Evolutionary conservation across 2,888 invertebrate genomes (phyloP).

Genomic region (Hirtodrosophila trivittata): DNA sequence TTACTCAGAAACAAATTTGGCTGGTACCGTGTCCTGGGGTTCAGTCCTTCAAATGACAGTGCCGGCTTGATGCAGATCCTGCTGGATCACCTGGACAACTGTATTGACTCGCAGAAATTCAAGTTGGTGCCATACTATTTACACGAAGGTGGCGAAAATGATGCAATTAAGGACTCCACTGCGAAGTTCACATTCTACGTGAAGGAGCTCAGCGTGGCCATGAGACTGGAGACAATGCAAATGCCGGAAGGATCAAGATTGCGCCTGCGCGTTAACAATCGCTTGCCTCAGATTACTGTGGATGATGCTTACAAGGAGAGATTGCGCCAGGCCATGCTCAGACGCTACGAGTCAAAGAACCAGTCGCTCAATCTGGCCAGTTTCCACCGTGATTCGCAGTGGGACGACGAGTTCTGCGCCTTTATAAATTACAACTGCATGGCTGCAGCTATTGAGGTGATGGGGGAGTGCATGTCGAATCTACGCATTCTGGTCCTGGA

Average conservation of each 20-base stretch:
- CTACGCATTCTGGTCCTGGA: neutral
- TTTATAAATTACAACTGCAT: constrained; percentile 2
- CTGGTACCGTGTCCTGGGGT: constrained; percentile 3
- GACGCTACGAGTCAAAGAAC: neutral
- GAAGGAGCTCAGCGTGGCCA: neutral
- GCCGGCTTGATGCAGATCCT: neutral
- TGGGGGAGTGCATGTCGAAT: neutral
- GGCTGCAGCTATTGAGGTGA: neutral
- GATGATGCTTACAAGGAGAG: neutral
- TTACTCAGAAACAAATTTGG: neutral
- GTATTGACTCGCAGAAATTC: too few species aligned
- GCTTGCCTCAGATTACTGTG: neutral
- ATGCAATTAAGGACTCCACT: neutral
- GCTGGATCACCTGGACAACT: neutral
- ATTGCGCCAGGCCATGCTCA: neutral
- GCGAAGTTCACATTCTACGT: constrained; percentile 16
- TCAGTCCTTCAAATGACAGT: neutral
- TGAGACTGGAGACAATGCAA: neutral
- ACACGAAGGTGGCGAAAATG: neutral
- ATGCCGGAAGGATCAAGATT: neutral
- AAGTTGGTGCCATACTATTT: constrained; percentile 2
- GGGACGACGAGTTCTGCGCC: neutral
- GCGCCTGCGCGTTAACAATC: neutral
- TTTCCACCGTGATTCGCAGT: neutral
- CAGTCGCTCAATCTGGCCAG: neutral